Percentiles rank a stretch among this genome's conserved stretches.
These are phyloP conservation scores for Peromyscus nudipes DNA, from an alignment of 2,797 vertebrate species.

Conservation along the genomic window DNA sequence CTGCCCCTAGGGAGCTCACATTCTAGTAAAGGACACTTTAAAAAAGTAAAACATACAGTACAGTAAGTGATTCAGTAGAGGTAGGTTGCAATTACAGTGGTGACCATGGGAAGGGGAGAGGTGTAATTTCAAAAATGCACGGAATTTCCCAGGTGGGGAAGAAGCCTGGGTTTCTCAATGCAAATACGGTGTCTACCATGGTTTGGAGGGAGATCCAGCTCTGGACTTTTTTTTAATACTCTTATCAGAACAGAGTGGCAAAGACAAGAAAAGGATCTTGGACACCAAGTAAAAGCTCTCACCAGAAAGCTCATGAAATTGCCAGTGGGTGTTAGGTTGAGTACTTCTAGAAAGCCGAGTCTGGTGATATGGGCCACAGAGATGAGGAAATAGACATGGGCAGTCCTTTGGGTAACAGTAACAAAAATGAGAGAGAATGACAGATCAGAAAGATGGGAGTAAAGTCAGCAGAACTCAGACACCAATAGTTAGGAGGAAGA, in stretches of 20 bases:
- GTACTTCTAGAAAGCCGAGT: constrained; percentile 9
- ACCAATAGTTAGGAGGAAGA: neutral
- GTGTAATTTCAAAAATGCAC: neutral
- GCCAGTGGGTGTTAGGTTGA: neutral
- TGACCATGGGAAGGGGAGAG: constrained; percentile 39
- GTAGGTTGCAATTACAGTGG: constrained; percentile 82
- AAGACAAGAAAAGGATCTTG: neutral
- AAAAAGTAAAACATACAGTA: constrained; percentile 77
- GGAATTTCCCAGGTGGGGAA: neutral
- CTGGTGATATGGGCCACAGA: neutral
- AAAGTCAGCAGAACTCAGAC: neutral
- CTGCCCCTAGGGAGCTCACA: constrained; percentile 83
- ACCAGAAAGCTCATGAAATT: neutral
- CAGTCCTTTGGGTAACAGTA: neutral
- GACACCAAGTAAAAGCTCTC: constrained; percentile 1
- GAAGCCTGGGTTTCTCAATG: neutral
- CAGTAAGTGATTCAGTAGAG: constrained; percentile 76
- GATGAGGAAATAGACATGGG: neutral
- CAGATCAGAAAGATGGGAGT: neutral
- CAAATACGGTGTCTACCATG: neutral
- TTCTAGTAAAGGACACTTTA: constrained; percentile 75
- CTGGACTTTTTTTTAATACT: neutral
- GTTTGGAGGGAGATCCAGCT: neutral
- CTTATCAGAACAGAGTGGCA: constrained; percentile 8
- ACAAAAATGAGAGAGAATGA: constrained; percentile 24